These are phyloP conservation scores for Pandemis corylana DNA, from an alignment of 2,888 invertebrate species.

Conservation along the genomic window DNA sequence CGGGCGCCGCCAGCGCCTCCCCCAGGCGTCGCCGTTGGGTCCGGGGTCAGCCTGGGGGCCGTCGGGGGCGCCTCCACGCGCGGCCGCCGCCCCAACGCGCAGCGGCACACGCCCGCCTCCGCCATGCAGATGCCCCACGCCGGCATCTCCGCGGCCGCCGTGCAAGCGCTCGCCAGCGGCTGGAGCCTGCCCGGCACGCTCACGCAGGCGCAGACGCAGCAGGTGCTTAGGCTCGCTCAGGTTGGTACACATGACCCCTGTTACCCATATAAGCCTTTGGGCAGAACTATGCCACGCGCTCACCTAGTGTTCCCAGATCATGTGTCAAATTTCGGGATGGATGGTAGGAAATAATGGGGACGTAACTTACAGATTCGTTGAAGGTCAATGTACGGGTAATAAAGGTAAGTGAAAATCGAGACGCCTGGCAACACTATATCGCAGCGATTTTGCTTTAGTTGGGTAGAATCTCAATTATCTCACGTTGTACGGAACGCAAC, in stretches of 20 bases:
- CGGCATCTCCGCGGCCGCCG: slow-evolving; percentile 73
- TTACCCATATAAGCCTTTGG: too few relatives aligned
- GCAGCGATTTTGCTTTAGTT: too few relatives aligned
- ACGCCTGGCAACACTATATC: too few relatives aligned
- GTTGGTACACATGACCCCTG: slow-evolving; percentile 50
- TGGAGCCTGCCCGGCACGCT: slow-evolving; percentile 71
- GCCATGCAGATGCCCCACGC: slow-evolving; percentile 76
- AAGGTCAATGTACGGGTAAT: too few relatives aligned
- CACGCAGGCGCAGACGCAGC: slow-evolving; percentile 80
- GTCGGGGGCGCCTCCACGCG: slow-evolving; percentile 65
- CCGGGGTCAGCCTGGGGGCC: slow-evolving; percentile 57
- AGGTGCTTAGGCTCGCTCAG: slow-evolving; percentile 81
- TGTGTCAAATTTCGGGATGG: too few relatives aligned
- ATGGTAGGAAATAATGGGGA: too few relatives aligned
- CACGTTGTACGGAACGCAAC: too few relatives aligned
- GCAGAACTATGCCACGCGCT: too few relatives aligned
- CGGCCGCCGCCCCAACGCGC: slow-evolving; percentile 64
- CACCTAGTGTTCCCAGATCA: too few relatives aligned
- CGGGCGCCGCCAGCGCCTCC: slow-evolving; percentile 91
- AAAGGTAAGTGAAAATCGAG: too few relatives aligned
- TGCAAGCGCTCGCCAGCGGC: slow-evolving; percentile 76
- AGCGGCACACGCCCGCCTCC: slow-evolving; percentile 66
- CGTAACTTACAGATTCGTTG: too few relatives aligned
- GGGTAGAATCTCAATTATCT: too few relatives aligned
- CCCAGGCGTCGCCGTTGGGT: slow-evolving; percentile 64